Evolutionary conservation across 2,113 vertebrate species (phyloP).

Genomic region (Crocuta crocuta): DNA sequence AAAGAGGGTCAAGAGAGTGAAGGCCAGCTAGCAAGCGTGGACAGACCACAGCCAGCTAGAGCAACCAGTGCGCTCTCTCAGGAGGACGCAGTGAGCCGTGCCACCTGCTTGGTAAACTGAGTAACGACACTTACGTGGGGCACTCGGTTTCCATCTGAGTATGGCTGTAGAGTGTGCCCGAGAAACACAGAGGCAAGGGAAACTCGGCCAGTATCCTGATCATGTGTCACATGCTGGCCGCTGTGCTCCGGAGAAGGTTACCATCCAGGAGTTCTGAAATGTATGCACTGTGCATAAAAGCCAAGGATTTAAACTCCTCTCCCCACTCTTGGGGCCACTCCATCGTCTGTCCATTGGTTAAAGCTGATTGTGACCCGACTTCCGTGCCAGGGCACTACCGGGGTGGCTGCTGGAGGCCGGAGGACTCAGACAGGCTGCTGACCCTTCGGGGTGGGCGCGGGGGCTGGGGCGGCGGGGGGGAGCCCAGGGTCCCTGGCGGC

Average conservation of each 20-base stretch:
- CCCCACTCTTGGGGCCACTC: not conserved
- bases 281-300: slow-evolving; percentile 71
- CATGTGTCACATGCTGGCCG: slow-evolving; percentile 35
- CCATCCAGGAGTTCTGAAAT: slow-evolving; percentile 77
- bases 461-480: slow-evolving; percentile 77
- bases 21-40: slow-evolving; percentile 80
- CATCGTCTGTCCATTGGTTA: slow-evolving; percentile 80
- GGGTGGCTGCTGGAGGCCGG: slow-evolving; percentile 84
- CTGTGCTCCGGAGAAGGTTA: slow-evolving; percentile 26
- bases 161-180: slow-evolving; percentile 52
- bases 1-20: slow-evolving; percentile 79
- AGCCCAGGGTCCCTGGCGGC: slow-evolving; percentile 84
- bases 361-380: slow-evolving; percentile 83
- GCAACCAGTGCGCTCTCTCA: slow-evolving; percentile 49
- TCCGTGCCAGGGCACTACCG: slow-evolving; percentile 80
- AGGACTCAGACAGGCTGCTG: slow-evolving; percentile 86
- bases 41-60: slow-evolving; percentile 43
- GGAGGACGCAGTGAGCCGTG: accelerated
- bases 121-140: not conserved
- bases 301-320: slow-evolving; percentile 68
- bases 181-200: not conserved
- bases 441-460: slow-evolving; percentile 81
- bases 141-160: not conserved
- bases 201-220: not conserved
- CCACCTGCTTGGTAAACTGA: not conserved